These are phyloP conservation scores for Vulpes lagopus DNA, from an alignment of 2,113 vertebrate genomes.

Conservation along the genomic window DNA sequence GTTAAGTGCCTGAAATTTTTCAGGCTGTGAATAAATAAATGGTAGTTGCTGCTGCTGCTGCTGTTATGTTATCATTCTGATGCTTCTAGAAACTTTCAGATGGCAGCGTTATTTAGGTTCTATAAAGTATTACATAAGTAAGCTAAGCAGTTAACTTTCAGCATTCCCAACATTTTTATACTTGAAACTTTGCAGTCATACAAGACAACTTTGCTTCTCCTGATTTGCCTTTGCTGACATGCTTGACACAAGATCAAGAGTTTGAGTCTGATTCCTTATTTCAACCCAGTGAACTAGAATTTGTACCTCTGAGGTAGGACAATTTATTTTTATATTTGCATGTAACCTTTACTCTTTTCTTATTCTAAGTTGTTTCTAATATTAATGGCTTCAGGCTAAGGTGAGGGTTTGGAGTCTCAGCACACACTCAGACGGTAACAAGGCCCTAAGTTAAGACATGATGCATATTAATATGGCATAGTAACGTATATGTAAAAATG, in stretches of 20 bases:
- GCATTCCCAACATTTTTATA: constrained; percentile 33
- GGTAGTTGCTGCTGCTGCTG: neutral
- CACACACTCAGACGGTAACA: neutral
- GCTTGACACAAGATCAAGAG: constrained; percentile 77
- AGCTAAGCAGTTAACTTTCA: constrained; percentile 4
- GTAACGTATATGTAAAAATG: neutral
- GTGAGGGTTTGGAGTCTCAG: neutral
- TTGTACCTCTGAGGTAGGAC: constrained; percentile 92
- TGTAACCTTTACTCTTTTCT: constrained; percentile 37
- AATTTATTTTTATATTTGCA: constrained; percentile 61
- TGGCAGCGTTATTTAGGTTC: constrained; percentile 50
- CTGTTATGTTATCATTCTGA: neutral
- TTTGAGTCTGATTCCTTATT: constrained; percentile 87
- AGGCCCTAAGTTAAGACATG: neutral
- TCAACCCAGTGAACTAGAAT: constrained; percentile 89
- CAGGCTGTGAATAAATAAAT: constrained; percentile 4
- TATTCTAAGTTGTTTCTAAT: constrained; percentile 41
- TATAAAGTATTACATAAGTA: constrained; percentile 59
- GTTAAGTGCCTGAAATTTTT: neutral
- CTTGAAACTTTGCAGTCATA: constrained; percentile 87
- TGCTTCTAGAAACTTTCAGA: constrained; percentile 47
- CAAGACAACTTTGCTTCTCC: constrained; percentile 90
- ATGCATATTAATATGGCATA: neutral
- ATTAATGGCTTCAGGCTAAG: constrained; percentile 53
- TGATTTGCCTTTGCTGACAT: constrained; percentile 87